Conservation (phyloP, 2,797 vertebrate species). For the Tachyglossus aculeatus region DNA sequence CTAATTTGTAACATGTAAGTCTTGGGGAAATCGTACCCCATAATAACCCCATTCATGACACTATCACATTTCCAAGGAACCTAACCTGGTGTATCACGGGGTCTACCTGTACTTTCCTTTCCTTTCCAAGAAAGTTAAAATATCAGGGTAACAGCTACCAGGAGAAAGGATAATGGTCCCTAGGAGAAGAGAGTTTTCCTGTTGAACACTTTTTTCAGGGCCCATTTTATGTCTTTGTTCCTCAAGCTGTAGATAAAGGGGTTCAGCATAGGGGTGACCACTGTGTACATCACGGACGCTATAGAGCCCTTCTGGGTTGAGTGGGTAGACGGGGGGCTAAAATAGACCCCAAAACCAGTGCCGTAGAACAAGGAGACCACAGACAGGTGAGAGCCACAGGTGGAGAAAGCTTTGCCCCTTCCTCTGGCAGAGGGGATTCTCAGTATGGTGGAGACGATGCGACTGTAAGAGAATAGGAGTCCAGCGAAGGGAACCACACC, state of each 20-base stretch:
- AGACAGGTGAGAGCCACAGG: conserved; percentile 45
- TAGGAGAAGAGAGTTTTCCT: no score
- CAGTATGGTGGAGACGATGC: conserved; percentile 17
- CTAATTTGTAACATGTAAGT: no score
- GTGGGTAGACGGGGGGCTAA: conserved; percentile 27
- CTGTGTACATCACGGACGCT: conserved; percentile 35
- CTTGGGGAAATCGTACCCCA: no score
- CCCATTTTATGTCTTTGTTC: conserved; percentile 24
- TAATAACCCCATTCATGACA: no score
- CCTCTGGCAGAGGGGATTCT: conserved; percentile 7
- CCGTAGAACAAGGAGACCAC: conserved; percentile 38
- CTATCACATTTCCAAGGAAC: no score
- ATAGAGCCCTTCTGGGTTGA: conserved; percentile 22
- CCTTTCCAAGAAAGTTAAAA: no score
- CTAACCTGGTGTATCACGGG: no score
- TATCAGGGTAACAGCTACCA: no score
- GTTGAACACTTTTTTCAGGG: conserved; percentile 17
- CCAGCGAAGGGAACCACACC: conserved; percentile 3
- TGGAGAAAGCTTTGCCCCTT: conserved; percentile 28
- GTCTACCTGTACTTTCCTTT: no score
- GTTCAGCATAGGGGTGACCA: conserved; percentile 28
- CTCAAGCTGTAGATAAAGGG: conserved; percentile 48
- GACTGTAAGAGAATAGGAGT: conserved; percentile 25
- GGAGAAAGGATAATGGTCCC: no score
- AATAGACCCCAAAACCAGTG: conserved; percentile 38